Percentiles rank a stretch among this genome's conserved stretches.
These are phyloP conservation scores for Ageneiosus marmoratus DNA, from an alignment of 2,113 vertebrate genomes.

Conservation along the genomic window DNA sequence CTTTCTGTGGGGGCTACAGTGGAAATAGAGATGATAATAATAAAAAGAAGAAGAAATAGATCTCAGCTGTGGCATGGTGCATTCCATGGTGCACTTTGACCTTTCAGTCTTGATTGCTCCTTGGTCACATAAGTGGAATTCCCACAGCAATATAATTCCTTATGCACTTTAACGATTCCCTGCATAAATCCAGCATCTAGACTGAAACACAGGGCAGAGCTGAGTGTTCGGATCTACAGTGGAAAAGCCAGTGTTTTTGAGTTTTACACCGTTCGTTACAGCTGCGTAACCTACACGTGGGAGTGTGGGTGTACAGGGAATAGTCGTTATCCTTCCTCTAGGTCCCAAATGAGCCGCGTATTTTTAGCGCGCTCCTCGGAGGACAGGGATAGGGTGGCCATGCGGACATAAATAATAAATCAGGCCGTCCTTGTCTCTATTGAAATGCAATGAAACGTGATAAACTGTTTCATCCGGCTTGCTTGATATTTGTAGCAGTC, in stretches of 20 bases:
- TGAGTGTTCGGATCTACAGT: not conserved
- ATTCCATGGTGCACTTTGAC: slow-evolving; percentile 31
- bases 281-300: not conserved
- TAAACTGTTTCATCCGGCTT: slow-evolving; percentile 78
- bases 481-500: slow-evolving; percentile 77
- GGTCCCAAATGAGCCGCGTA: slow-evolving; percentile 71
- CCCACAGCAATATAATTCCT: slow-evolving; percentile 4
- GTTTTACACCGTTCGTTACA: not conserved
- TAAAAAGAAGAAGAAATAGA: too few species aligned
- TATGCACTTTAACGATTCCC: slow-evolving; percentile 9
- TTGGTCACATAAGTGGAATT: slow-evolving; percentile 25
- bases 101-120: slow-evolving; percentile 4
- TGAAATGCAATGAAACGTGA: slow-evolving; percentile 81
- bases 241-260: slow-evolving; percentile 16
- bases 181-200: slow-evolving; percentile 29
- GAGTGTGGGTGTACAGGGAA: slow-evolving; percentile 35
- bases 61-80: too few species aligned
- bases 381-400: slow-evolving; percentile 72
- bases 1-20: too few species aligned
- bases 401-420: slow-evolving; percentile 79
- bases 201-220: slow-evolving; percentile 24
- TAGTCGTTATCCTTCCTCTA: slow-evolving; percentile 64
- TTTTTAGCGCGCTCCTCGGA: slow-evolving; percentile 70
- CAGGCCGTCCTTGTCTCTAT: slow-evolving; percentile 73
- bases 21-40: too few species aligned